phyloP scores from a whole-genome alignment of 2,113 vertebrate genomes.

The Nothocercus nigrocapillus region DNA sequence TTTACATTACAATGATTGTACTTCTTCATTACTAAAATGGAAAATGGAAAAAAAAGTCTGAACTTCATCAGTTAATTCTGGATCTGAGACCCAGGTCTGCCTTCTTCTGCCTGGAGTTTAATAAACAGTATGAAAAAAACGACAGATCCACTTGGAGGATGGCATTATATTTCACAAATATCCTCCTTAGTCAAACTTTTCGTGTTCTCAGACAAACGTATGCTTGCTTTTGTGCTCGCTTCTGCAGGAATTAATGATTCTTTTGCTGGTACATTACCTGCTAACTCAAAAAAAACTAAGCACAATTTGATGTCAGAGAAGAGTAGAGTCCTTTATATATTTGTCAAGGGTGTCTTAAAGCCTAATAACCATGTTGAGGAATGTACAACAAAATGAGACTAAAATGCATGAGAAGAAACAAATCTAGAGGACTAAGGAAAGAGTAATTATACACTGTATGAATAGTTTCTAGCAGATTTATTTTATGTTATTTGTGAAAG shows the following conservation, averaged over 20 bases:
- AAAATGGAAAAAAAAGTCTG: neutral
- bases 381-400: neutral
- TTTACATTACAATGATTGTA: neutral
- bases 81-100: neutral
- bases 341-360: constrained; percentile 45
- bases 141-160: neutral
- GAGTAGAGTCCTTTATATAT: constrained; percentile 37
- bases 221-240: constrained; percentile 9
- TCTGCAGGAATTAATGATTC: constrained; percentile 43
- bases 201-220: neutral
- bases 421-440: neutral
- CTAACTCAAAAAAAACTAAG: constrained; percentile 24
- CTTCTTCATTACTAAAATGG: neutral
- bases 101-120: constrained; percentile 36
- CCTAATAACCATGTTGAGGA: constrained; percentile 14
- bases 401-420: constrained; percentile 9
- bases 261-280: constrained; percentile 35
- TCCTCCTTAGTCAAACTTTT: constrained; percentile 33
- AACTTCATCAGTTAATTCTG: neutral
- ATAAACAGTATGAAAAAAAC: constrained; percentile 29
- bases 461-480: neutral
- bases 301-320: constrained; percentile 2
- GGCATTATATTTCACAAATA: constrained; percentile 23
- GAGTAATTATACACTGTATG: neutral
- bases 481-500: neutral